These are phyloP conservation scores for Dallia pectoralis DNA, from an alignment of 2,797 vertebrate species.

Conservation along the genomic window DNA sequence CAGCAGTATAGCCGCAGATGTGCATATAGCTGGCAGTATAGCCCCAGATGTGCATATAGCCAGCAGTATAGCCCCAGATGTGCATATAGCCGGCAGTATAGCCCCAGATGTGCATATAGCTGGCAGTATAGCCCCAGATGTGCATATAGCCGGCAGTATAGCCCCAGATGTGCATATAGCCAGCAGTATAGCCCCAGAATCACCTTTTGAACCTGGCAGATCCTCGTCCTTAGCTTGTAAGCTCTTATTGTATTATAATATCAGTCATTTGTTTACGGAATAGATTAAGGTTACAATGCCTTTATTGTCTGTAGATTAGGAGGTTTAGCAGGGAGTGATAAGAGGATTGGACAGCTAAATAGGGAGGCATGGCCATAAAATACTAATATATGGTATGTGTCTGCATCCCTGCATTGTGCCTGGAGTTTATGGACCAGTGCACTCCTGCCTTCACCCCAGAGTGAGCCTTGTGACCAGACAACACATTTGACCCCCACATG, in stretches of 20 bases:
- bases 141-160: too few species aligned
- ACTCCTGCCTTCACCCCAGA: background rate
- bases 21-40: too few species aligned
- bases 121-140: too few species aligned
- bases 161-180: background rate
- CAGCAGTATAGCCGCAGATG: too few species aligned
- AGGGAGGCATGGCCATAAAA: background rate
- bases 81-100: too few species aligned
- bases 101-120: too few species aligned
- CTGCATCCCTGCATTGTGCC: background rate
- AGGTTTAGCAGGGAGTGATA: background rate
- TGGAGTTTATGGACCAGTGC: background rate
- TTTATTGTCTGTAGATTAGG: background rate
- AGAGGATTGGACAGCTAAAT: background rate
- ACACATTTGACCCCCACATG: background rate
- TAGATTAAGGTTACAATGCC: background rate
- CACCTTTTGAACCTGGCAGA: background rate
- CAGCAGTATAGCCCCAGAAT: background rate
- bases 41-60: background rate
- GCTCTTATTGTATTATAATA: background rate
- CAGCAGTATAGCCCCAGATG: background rate
- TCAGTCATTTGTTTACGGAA: background rate
- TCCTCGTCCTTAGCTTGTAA: background rate
- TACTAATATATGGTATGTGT: background rate
- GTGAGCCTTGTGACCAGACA: background rate